phyloP scores from a whole-genome alignment of 2,113 vertebrate genomes.

The Centropus bengalensis region DNA sequence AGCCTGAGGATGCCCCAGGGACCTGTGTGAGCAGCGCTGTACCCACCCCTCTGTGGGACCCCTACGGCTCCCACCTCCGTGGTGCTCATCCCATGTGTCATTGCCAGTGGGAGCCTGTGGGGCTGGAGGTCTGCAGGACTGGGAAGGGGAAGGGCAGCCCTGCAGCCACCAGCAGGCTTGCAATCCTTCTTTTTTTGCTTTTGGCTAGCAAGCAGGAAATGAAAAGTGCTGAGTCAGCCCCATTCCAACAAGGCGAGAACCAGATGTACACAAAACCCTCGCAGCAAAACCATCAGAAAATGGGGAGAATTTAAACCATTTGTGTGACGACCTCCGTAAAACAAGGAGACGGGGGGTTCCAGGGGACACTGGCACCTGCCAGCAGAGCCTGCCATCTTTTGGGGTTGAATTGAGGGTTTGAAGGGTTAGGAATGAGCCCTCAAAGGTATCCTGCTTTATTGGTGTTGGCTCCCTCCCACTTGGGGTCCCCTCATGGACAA shows the following conservation, averaged over 20 bases:
- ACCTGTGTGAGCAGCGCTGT: rapidly evolving
- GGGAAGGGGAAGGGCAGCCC: neutral
- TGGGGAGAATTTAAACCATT: rapidly evolving
- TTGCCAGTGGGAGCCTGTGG: rapidly evolving
- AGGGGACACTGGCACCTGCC: neutral
- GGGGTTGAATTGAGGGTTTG: neutral
- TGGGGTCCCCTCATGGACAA: rapidly evolving
- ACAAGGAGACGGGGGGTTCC: neutral
- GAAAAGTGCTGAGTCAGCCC: neutral
- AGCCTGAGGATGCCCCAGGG: neutral
- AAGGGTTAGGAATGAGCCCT: neutral
- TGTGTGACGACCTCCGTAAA: neutral
- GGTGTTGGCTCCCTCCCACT: rapidly evolving
- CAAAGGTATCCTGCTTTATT: neutral
- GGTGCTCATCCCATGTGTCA: neutral
- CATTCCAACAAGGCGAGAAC: neutral
- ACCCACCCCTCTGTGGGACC: neutral
- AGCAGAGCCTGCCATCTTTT: neutral
- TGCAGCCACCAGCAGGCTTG: neutral
- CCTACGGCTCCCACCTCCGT: neutral
- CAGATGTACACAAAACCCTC: neutral
- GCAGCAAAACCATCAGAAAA: neutral
- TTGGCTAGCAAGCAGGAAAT: neutral
- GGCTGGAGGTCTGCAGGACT: neutral
- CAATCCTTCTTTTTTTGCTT: neutral